These are phyloP conservation scores for Calameuta filiformis DNA, from an alignment of 2,888 invertebrate genomes.

Conservation along the genomic window DNA sequence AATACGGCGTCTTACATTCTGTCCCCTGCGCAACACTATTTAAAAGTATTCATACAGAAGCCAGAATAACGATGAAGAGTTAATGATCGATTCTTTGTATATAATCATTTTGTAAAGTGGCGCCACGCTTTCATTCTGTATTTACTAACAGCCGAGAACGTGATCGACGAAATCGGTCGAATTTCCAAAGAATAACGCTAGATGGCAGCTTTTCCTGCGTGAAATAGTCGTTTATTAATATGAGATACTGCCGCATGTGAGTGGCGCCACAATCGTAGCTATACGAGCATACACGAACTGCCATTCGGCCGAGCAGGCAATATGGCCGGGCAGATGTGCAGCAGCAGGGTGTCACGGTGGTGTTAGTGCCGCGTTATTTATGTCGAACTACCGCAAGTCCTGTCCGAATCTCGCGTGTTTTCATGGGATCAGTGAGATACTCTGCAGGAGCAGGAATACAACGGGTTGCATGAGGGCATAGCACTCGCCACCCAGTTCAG, in stretches of 20 bases:
- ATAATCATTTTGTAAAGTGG: not conserved
- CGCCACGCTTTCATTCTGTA: not conserved
- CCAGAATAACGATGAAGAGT: not conserved
- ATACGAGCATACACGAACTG: not conserved
- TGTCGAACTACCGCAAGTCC: constrained; percentile 64
- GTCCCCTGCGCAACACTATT: not conserved
- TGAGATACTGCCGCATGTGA: not conserved
- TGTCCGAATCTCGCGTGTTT: constrained; percentile 65
- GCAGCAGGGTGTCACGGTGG: constrained; percentile 62
- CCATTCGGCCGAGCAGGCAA: constrained; percentile 41
- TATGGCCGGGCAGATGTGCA: constrained; percentile 63
- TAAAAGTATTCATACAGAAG: not conserved
- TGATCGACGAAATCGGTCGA: not conserved
- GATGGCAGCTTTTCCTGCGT: not conserved
- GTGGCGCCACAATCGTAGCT: not conserved
- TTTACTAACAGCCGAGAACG: not conserved
- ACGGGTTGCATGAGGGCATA: constrained; percentile 60
- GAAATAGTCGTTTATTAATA: not conserved
- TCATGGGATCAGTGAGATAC: constrained; percentile 64
- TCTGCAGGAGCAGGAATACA: constrained; percentile 60
- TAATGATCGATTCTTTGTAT: not conserved
- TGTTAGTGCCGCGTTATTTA: constrained; percentile 63
- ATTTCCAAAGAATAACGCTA: not conserved
- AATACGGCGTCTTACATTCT: no score
- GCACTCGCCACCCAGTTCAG: constrained; percentile 59